Conservation (phyloP, 2,888 invertebrate species). For the Volucella bombylans region DNA sequence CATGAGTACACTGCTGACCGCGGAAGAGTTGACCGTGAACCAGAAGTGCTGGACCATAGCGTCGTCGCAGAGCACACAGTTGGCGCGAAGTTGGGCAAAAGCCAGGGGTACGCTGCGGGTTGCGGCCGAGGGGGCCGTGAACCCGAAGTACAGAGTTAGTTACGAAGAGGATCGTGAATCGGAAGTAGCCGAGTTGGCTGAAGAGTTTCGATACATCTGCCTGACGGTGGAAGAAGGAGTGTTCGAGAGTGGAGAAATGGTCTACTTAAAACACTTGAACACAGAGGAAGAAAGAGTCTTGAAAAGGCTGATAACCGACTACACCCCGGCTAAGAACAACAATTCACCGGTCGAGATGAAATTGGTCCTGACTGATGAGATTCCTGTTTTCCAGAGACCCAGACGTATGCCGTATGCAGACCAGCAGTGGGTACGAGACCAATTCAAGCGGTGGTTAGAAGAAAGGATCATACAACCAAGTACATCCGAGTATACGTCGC, state of each 20-base stretch:
- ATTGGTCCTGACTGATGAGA: slow-evolving; percentile 3
- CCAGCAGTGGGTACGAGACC: slow-evolving; percentile 7
- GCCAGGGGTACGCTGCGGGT: neutral
- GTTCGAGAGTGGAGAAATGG: too few relatives aligned
- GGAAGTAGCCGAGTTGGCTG: too few relatives aligned
- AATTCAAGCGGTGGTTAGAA: slow-evolving; percentile 22
- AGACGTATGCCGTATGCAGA: slow-evolving; percentile 25
- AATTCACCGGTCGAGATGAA: slow-evolving; percentile 22
- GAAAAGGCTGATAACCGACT: too few relatives aligned
- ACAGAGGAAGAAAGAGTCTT: too few relatives aligned
- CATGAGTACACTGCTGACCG: slow-evolving; percentile 5
- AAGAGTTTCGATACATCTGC: too few relatives aligned
- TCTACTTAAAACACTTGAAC: neutral
- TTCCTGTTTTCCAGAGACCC: slow-evolving; percentile 18
- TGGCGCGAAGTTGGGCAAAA: neutral
- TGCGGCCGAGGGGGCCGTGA: neutral
- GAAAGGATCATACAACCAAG: slow-evolving; percentile 43
- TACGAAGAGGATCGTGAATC: too few relatives aligned
- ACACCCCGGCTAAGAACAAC: slow-evolving; percentile 3
- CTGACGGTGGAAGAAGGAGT: too few relatives aligned
- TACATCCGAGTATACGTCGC: neutral
- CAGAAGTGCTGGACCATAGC: neutral
- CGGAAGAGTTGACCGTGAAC: slow-evolving; percentile 3
- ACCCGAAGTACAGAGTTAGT: neutral
- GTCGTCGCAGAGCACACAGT: neutral